Evolutionary conservation across 1,140 invertebrate genomes (phyloP).

Genomic region (Pissodes strobi): DNA sequence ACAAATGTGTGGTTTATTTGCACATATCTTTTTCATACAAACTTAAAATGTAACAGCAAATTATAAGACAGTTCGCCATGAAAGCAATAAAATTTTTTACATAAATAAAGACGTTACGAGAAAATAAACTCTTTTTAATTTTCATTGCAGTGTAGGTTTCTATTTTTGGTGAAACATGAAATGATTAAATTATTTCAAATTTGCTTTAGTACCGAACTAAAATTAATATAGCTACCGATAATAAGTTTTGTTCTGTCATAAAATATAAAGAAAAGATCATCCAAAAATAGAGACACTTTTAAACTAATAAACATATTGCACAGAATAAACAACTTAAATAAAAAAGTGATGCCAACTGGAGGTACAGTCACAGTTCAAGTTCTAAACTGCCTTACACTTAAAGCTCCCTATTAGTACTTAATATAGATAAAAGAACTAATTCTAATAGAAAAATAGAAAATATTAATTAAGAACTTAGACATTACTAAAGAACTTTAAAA

Average conservation of each 20-base stretch:
- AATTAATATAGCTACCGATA: too few relatives aligned
- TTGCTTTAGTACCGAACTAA: too few relatives aligned
- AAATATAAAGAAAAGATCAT: too few relatives aligned
- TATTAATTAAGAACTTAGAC: constrained; percentile 13
- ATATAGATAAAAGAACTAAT: constrained; percentile 4
- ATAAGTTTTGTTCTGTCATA: too few relatives aligned
- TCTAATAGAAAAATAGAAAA: constrained; percentile 21
- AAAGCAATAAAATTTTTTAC: constrained; percentile 27
- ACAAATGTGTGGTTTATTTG: constrained; percentile 28
- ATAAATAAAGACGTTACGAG: constrained; percentile 21
- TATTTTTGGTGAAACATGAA: constrained; percentile 32
- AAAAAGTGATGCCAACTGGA: neutral
- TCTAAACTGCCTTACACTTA: constrained; percentile 11
- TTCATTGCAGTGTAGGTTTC: constrained; percentile 22
- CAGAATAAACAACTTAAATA: constrained; percentile 36
- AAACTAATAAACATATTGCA: constrained; percentile 29
- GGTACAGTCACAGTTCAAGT: neutral
- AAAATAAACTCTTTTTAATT: constrained; percentile 24
- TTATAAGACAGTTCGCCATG: neutral
- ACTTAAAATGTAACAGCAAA: constrained; percentile 24
- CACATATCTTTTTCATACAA: constrained; percentile 8
- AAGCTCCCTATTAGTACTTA: constrained; percentile 5
- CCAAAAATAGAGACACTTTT: constrained; percentile 29
- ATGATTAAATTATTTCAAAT: constrained; percentile 10
- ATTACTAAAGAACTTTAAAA: neutral